A percentile compares a stretch with the other conserved stretches of the same genome.
Conservation (phyloP, 2,113 vertebrate genomes). For the Heteronetta atricapilla region DNA sequence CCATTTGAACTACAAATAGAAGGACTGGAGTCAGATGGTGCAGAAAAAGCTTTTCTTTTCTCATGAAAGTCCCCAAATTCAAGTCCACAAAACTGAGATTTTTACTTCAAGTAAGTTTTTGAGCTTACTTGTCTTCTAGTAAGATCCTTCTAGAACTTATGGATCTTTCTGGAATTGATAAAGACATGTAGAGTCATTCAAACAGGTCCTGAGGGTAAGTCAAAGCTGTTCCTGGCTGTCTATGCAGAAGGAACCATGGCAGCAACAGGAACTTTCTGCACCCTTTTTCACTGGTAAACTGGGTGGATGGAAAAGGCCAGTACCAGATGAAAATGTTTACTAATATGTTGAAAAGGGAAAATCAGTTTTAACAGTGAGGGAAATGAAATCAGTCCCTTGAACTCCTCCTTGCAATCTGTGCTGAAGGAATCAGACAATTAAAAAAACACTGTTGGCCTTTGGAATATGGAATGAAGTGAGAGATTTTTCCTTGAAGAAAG, state of each 20-base stretch:
- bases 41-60: not conserved
- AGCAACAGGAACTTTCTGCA: not conserved
- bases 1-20: not conserved
- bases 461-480: not conserved
- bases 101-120: not conserved
- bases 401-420: not conserved
- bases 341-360: not conserved
- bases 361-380: not conserved
- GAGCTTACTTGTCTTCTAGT: not conserved
- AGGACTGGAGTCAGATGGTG: not conserved
- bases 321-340: not conserved
- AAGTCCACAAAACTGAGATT: not conserved
- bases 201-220: not conserved
- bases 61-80: not conserved
- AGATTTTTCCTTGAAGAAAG: not conserved
- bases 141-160: not conserved
- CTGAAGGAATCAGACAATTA: not conserved
- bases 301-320: too few relatives aligned
- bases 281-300: not conserved
- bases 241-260: not conserved
- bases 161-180: not conserved
- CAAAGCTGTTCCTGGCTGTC: not conserved
- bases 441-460: not conserved
- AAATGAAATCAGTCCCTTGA: not conserved
- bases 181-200: accelerated